Evolutionary conservation across 2,113 vertebrate genomes (phyloP), one percentile per base, ranked within the genome.

Genomic region (Plecturocebus donacophilus): DNA sequence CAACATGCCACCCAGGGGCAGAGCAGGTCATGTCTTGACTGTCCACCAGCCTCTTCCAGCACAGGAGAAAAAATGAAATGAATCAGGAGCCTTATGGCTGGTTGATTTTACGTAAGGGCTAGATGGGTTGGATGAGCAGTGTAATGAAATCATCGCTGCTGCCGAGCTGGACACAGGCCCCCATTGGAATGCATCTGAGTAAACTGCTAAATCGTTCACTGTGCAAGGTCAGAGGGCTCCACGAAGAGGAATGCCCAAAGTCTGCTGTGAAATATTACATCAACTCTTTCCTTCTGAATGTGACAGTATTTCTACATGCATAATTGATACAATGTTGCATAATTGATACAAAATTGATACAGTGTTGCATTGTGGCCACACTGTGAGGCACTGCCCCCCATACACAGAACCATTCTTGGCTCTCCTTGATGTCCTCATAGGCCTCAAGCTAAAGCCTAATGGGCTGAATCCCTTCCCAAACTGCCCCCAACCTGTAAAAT

Each of bases 351-450:
- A 0, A n/a, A n/a, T n/a, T n/a, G 32, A n/a, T 30, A 5, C 10
- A n/a, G 16, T 0, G 12, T 14, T 19, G 7, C n/a, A 3, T 6
- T 2, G 1, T 32, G 5, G n/a, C 61, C 4, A 2, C 56, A 0
- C 16, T 1, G 5, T 2, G 58, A 87, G 32, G 40, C 17, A 23
- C 21, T 2, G 8, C 40, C 25, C 32, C 42, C 32, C 17, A 0
- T 30, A 14, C 25, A 10, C 32, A 54, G 71, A 13, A 8, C 19
- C 16, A 0, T 25, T 45, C 47, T 52, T 19, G 61, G 49, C 47
- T 45, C 6, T 1, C 17, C 17, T 11, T 3, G 14, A 73, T 66
- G 56, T 82, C 73, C 66, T 56, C 58, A 54, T 47, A 79, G 94
- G 70, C 38, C 19, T 20, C n/a, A 61, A 49, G 45, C 49, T 66